Conservation (phyloP, 2,113 vertebrate genomes). For the Chlorodrepanis virens region DNA sequence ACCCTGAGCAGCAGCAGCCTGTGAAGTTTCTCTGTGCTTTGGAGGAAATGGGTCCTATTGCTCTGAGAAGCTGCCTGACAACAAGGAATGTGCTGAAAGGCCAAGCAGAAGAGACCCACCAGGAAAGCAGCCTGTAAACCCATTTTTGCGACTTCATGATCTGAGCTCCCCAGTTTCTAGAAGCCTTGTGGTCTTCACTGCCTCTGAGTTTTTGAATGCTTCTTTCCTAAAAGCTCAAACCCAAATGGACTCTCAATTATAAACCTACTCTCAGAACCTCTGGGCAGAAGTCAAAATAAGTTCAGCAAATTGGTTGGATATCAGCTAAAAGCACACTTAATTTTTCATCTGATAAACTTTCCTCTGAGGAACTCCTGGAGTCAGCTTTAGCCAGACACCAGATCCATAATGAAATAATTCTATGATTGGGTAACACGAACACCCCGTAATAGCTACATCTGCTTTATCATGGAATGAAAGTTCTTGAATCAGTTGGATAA, state of each 20-base stretch:
- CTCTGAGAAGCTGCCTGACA: neutral
- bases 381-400: neutral
- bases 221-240: neutral
- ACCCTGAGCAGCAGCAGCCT: neutral
- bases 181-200: neutral
- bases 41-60: neutral
- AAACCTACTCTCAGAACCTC: neutral
- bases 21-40: neutral
- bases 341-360: constrained; percentile 23
- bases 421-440: neutral
- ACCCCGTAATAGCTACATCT: constrained; percentile 20
- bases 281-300: neutral
- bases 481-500: neutral
- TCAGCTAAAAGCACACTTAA: constrained; percentile 10
- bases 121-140: neutral
- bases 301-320: constrained; percentile 4
- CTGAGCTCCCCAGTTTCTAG: neutral
- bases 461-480: constrained; percentile 31
- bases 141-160: neutral
- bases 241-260: neutral
- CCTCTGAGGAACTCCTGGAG: constrained; percentile 12
- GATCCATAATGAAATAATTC: constrained; percentile 1
- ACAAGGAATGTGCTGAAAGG: neutral
- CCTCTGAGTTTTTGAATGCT: neutral
- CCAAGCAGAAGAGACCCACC: neutral